Evolutionary conservation across 2,113 vertebrate genomes (phyloP).

Genomic region (Gallinago media): DNA sequence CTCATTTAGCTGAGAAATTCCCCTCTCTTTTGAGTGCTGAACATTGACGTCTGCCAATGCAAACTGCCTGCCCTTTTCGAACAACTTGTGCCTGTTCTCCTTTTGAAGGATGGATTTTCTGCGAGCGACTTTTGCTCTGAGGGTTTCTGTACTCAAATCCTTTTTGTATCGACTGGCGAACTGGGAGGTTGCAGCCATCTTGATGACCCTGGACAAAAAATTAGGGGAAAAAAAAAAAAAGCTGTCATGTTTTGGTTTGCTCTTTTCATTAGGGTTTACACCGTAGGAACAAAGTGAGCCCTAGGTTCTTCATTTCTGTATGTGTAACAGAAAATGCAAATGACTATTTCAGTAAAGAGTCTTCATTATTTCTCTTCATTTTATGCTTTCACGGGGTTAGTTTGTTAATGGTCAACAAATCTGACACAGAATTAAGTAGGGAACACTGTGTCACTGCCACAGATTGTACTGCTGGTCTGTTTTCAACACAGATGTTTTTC

Average conservation of each 20-base stretch:
- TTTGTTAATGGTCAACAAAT: neutral
- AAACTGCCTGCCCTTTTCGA: conserved; percentile 84
- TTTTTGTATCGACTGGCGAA: conserved; percentile 83
- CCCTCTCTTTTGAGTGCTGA: conserved; percentile 51
- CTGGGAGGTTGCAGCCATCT: conserved; percentile 73
- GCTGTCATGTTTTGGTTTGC: neutral
- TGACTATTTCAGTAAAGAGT: neutral
- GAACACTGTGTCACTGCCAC: neutral
- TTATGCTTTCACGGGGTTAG: neutral
- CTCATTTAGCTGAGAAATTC: conserved; percentile 49
- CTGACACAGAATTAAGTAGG: neutral
- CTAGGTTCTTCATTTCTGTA: neutral
- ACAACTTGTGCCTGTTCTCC: conserved; percentile 85
- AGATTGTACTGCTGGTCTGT: neutral
- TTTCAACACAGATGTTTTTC: neutral
- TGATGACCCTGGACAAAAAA: neutral
- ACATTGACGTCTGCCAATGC: conserved; percentile 73
- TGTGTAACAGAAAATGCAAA: neutral
- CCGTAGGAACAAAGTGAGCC: accelerated
- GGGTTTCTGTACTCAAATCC: conserved; percentile 83
- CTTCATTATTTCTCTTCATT: neutral
- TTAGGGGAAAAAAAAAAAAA: neutral
- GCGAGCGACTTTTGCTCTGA: conserved; percentile 86
- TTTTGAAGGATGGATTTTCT: conserved; percentile 87
- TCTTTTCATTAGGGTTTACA: neutral